Conservation (phyloP, 2,797 vertebrate species). For the Acanthurus leucopareius region DNA sequence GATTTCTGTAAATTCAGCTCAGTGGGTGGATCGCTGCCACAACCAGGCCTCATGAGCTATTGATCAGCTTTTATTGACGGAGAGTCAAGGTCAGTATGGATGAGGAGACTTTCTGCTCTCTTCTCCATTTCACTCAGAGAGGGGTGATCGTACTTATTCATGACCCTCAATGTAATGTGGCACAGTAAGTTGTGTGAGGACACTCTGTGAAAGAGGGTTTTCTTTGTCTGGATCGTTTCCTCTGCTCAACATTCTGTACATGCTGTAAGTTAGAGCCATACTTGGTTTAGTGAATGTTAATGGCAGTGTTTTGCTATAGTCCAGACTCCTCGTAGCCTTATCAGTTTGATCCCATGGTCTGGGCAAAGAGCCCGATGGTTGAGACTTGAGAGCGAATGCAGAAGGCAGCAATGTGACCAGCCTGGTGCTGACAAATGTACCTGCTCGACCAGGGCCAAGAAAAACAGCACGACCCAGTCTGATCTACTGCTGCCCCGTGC, state of each 20-base stretch:
- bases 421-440: conserved; percentile 60
- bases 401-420: conserved; percentile 53
- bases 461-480: conserved; percentile 67
- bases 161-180: conserved; percentile 29
- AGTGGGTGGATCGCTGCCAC: conserved; percentile 70
- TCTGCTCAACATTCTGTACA: neutral
- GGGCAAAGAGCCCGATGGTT: conserved; percentile 28
- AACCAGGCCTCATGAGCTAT: conserved; percentile 71
- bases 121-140: conserved; percentile 43
- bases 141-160: conserved; percentile 15
- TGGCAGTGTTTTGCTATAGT: conserved; percentile 15
- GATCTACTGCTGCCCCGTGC: conserved; percentile 41
- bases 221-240: neutral
- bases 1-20: conserved; percentile 81
- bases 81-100: conserved; percentile 79
- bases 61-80: conserved; percentile 78
- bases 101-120: conserved; percentile 57
- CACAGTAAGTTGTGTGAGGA: conserved; percentile 18
- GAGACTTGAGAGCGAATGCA: conserved; percentile 40
- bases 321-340: conserved; percentile 44
- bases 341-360: conserved; percentile 50
- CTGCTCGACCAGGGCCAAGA: conserved; percentile 62
- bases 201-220: neutral
- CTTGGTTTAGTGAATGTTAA: neutral
- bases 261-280: neutral